Evolutionary conservation across 2,797 vertebrate species (phyloP), one percentile per base, ranked within the genome.

Genomic region (Phrynocephalus vlangalii): DNA sequence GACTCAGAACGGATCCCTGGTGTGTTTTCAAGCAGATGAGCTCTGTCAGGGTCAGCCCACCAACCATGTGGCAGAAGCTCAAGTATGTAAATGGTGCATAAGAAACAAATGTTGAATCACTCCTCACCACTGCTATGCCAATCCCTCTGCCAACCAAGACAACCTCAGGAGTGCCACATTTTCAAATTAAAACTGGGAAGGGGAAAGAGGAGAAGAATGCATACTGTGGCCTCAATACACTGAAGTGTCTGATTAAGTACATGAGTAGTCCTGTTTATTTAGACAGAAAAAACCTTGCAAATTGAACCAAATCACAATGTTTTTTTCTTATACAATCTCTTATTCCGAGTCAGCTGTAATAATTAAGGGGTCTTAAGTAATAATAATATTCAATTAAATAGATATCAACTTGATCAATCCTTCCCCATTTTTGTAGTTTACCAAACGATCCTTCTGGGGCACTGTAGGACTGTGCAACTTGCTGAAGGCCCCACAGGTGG

Each of bases 1-100:
- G 94, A 89, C 52, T 89, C 0, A 0, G 87, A 60, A 91, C 10
- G 87, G 86, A 93, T 89, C 85, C 83, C 86, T 78, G 75, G 91
- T 90, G 88, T 86, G 88, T 75, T 83, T 79, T 22, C 48, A 87
- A 48, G 87, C 67, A 89, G 84, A 91, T 2, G n/a, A 90, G 66
- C 87, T 92, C 77, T 79, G 87, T 56, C 79, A 89, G 83, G 85
- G 72, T 84, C 72, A 91, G 83, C 79, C 83, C 87, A 73, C 44
- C 50, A 84, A 63, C 79, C 89, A 85, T 60, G 1, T 3, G 16
- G 72, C 38, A 89, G 56, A 48, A 85, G 24, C 33, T 52, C 33
- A 38, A 77, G 73, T 85, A 28, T 70, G 48, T 30, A 80, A 76
- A 56, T 70, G 30, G 48, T 79, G 48, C 63, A 75, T 22, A 72